Base-by-base conservation (phyloP, 23 tunicate genomes). In the Trididemnum nubilum region DNA sequence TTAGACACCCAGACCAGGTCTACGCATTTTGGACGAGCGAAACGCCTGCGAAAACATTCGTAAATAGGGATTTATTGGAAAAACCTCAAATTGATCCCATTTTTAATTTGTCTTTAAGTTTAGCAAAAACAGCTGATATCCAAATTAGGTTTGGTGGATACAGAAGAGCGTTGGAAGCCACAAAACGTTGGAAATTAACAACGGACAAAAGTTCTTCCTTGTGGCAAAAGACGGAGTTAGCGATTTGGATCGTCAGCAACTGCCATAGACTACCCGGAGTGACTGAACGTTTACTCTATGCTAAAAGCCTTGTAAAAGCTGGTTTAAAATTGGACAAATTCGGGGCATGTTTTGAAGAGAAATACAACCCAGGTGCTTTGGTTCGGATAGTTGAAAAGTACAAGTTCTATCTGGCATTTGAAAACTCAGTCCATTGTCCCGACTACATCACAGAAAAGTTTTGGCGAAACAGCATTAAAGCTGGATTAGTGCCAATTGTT, bases 321-420 rank as follows among this genome's bases (percentile, higher is more conserved):
- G 96, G 96, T 1, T 64, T 90, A 35, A 85, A 85, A 52, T 40
- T 90, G 82, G 96, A 90, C 54, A 87, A 87, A 40, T 90, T 81
- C 35, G 96, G 96, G 31, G 63, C 75, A 60, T 90, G 96, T 64
- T 90, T 88, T 76, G 36, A 69, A 29, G 51, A 67, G 0, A 33
- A 27, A 9, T 36, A 73, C 34, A 34, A 66, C 50, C 38, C 61
- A 23, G 50, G 80, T 0, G 77, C 38, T 36, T 5, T 39, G 23
- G 30, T 57, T 36, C 32, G 40, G n/a, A 30, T 25, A 29, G 71
- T 77, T 76, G 9, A 49, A 29, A 50, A 52, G 7, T 78, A 83
- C 72, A 82, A 78, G 35, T 88, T 88, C 37, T 88, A 88, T 60
- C 57, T 88, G 77, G 65, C 94, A 9, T 88, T 88, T 61, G 94